A percentile compares a stretch with the other conserved stretches of the same genome.
Evolutionary conservation across 2,797 vertebrate genomes (phyloP).

Genomic region (Chaenodraco wilsoni): DNA sequence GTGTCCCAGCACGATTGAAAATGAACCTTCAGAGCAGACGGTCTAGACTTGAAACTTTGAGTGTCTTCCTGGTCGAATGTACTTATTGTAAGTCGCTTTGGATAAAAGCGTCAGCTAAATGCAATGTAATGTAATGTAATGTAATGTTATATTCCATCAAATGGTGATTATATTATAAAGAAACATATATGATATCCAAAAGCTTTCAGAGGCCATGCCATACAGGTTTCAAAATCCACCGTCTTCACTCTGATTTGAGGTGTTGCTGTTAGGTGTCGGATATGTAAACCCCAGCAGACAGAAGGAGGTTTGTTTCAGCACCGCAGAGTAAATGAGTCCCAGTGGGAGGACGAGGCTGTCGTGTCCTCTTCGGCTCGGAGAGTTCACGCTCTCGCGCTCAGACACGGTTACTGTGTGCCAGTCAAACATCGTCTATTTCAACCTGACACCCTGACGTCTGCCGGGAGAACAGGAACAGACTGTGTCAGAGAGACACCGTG

Average conservation of each 20-base stretch:
- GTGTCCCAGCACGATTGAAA: not conserved
- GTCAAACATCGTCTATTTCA: conserved; percentile 77
- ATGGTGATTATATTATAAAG: not conserved
- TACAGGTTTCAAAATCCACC: not conserved
- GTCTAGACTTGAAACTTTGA: not conserved
- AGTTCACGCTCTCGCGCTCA: conserved; percentile 55
- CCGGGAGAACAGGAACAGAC: conserved; percentile 71
- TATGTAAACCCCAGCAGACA: conserved; percentile 47
- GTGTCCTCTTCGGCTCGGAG: conserved; percentile 63
- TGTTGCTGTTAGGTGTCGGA: conserved; percentile 50
- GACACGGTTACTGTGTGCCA: conserved; percentile 67
- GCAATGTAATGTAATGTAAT: no score
- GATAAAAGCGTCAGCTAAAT: no score
- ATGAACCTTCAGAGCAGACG: not conserved
- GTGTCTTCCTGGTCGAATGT: not conserved
- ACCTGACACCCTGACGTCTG: conserved; percentile 64
- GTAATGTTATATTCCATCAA: not conserved
- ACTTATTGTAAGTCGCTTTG: no score
- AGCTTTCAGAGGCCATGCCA: not conserved
- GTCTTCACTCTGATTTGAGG: not conserved
- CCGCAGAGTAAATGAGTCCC: conserved; percentile 72
- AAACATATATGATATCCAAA: conserved; percentile 15
- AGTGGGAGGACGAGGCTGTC: conserved; percentile 69
- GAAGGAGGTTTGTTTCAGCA: conserved; percentile 56
- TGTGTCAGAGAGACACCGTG: not conserved